These are phyloP conservation scores for Lophotis ruficrista DNA, from an alignment of 2,113 vertebrate genomes.

Conservation along the genomic window DNA sequence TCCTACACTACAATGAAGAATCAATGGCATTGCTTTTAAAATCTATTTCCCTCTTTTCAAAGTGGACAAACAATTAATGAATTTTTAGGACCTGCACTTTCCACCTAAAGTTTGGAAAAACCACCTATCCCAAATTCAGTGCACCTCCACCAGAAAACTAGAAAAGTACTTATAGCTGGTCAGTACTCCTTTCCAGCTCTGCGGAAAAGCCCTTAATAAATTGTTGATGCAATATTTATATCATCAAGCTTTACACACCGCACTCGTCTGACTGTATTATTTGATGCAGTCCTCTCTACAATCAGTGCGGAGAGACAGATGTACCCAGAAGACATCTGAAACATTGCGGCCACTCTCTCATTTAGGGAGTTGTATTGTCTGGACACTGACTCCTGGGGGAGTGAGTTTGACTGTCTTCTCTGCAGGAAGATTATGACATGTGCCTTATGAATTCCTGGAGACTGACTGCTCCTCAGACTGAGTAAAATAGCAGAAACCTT, in stretches of 20 bases:
- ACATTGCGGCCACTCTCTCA: not conserved
- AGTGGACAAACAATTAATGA: not conserved
- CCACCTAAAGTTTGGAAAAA: not conserved
- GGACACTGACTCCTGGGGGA: not conserved
- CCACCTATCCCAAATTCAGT: not conserved
- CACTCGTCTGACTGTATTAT: not conserved
- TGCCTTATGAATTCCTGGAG: not conserved
- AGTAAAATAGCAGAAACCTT: not conserved
- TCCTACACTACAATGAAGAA: constrained; percentile 29
- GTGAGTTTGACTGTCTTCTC: not conserved
- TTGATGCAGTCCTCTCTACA: not conserved
- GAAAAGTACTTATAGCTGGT: not conserved
- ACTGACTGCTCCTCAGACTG: not conserved
- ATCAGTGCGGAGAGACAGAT: fast-evolving
- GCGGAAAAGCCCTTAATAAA: not conserved
- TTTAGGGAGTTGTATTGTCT: not conserved
- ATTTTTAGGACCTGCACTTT: not conserved
- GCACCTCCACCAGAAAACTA: not conserved
- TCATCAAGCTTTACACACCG: not conserved
- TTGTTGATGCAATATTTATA: not conserved
- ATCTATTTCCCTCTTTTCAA: not conserved
- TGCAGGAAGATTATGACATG: not conserved
- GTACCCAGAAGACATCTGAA: not conserved
- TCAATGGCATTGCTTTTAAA: constrained; percentile 33
- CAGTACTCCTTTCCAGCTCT: not conserved